Base-by-base conservation (phyloP, 1,140 invertebrate species). In the Drosophila repleta region DNA sequence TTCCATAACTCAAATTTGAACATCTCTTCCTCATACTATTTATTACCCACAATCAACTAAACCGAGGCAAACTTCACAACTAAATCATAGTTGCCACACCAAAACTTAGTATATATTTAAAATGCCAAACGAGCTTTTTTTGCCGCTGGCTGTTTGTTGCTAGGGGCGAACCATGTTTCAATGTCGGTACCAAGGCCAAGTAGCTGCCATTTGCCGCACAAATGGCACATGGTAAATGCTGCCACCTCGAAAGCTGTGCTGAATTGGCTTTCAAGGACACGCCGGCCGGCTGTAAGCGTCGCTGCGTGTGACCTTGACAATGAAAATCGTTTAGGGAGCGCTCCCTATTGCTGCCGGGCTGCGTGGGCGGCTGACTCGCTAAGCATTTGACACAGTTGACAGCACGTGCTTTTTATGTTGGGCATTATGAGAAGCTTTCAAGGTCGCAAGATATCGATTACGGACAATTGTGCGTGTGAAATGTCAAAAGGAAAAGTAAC, bases 331-430 rank as follows among this genome's bases (percentile, higher is more conserved):
- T 84, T 88, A 87, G 79, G 83, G 79, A 76, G 72, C 68, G 21
- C 65, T 39, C 56, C 65, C 66, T 62, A 65, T 32, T 48, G 51
- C n/a, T n/a, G 51, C 43, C 15, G 11, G 1, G 51, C 37, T 39
- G 69, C 20, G 39, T 70, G 78, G 66, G 64, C 15, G 68, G 61
- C 66, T 43, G 11, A 6, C 32, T 29, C n/a, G n/a, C 66, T 56
- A 57, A 51, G 18, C 49, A 71, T 74, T 77, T 49, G 83, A 88
- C 83, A 87, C 83, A 87, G 82, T 87, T 79, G 83, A 71, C 64
- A 75, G 75, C 83, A 88, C 83, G 83, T 87, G 83, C 82, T 87
- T 74, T 75, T 87, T 81, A 72, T 55, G 74, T 24, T 24, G 26
- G 8, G 17, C 7, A 35, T 57, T 17, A 39, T 26, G 39, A 15